Conservation (phyloP, 2,113 vertebrate genomes). For the Paralichthys olivaceus region DNA sequence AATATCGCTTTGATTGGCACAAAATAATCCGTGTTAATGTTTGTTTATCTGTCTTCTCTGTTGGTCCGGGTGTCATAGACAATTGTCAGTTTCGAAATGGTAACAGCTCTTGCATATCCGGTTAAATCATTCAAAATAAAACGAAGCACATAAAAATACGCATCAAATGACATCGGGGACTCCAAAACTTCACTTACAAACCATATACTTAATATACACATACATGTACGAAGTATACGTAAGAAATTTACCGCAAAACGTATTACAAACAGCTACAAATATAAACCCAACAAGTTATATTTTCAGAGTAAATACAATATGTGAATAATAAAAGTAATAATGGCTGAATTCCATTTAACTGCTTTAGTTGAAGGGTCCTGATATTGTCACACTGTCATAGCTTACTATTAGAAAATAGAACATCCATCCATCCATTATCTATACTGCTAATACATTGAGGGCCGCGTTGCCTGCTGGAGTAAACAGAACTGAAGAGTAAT, state of each 20-base stretch:
- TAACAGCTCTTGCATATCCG: slow-evolving; percentile 16
- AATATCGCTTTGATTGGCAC: not conserved
- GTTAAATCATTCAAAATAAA: slow-evolving; percentile 33
- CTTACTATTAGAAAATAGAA: no score
- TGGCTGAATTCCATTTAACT: no score
- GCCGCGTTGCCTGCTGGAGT: no score
- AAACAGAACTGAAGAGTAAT: no score
- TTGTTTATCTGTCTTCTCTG: slow-evolving; percentile 38
- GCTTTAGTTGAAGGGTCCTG: no score
- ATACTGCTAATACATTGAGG: no score
- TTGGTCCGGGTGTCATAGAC: not conserved
- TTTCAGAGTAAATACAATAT: no score
- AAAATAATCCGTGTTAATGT: not conserved
- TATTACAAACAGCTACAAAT: not conserved
- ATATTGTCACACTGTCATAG: no score
- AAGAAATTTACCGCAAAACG: not conserved
- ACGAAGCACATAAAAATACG: not conserved
- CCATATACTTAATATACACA: not conserved
- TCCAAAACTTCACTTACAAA: not conserved
- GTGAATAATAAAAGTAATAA: no score
- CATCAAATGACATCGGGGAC: not conserved
- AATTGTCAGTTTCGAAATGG: not conserved
- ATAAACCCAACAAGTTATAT: not conserved
- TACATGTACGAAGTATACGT: not conserved
- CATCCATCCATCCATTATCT: no score